Conservation (phyloP, 2,797 vertebrate species). For the Xiphorhynchus erythropygius region DNA sequence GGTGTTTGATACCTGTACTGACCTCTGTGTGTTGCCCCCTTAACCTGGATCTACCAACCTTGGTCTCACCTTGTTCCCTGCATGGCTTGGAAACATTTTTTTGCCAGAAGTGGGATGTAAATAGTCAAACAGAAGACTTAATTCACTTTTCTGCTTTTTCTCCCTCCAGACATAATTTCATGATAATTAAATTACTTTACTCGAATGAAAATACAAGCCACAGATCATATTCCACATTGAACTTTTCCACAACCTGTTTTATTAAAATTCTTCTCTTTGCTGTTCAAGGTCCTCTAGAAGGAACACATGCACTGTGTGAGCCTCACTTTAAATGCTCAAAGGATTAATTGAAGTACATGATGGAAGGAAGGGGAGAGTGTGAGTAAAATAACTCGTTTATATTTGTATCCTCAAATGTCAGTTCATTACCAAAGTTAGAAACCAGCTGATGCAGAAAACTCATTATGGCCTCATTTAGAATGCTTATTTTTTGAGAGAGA, state of each 20-base stretch:
- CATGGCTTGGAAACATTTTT: neutral
- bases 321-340: neutral
- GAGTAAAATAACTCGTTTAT: conserved; percentile 51
- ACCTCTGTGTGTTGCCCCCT: accelerated
- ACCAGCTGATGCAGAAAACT: conserved; percentile 50
- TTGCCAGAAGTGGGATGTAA: neutral
- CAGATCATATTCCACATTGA: neutral
- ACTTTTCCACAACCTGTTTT: neutral
- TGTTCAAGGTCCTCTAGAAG: neutral
- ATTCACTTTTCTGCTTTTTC: neutral
- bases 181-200: conserved; percentile 29
- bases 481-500: neutral
- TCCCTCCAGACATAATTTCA: neutral
- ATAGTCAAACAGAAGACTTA: neutral
- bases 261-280: neutral
- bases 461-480: conserved; percentile 45
- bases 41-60: neutral
- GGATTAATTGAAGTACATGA: conserved; percentile 25
- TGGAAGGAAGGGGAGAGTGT: conserved; percentile 14
- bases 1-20: accelerated
- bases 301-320: neutral
- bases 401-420: conserved; percentile 59
- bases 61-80: neutral
- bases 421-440: conserved; percentile 61
- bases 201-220: neutral